Evolutionary conservation across 2,888 invertebrate species (phyloP).

Genomic region (Aquatica leii): DNA sequence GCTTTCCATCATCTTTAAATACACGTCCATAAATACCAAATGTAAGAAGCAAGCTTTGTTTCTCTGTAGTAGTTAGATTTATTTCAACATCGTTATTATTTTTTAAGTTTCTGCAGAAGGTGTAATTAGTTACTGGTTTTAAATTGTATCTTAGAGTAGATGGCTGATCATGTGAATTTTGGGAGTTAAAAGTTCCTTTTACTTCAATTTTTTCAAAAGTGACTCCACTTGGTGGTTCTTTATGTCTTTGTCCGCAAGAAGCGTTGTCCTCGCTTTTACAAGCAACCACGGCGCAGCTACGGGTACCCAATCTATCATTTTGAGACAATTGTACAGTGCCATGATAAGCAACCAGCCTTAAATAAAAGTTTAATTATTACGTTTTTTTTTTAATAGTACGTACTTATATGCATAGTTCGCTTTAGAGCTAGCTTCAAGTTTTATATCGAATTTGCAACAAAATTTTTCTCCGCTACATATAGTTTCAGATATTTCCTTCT

Average conservation of each 20-base stretch:
- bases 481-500: slow-evolving; percentile 21
- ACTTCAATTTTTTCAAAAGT: slow-evolving; percentile 36
- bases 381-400: no score
- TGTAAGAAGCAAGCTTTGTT: slow-evolving; percentile 35
- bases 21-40: slow-evolving; percentile 45
- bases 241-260: slow-evolving; percentile 36
- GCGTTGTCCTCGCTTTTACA: slow-evolving; percentile 34
- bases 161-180: slow-evolving; percentile 38
- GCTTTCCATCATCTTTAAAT: slow-evolving; percentile 35
- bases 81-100: slow-evolving; percentile 24
- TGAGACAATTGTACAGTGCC: slow-evolving; percentile 34
- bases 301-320: slow-evolving; percentile 35
- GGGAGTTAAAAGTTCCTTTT: slow-evolving; percentile 25
- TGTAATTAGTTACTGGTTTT: slow-evolving; percentile 38
- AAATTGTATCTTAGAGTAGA: slow-evolving; percentile 40
- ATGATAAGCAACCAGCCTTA: slow-evolving; percentile 41
- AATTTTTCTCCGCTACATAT: slow-evolving; percentile 34
- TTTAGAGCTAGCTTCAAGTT: slow-evolving; percentile 3
- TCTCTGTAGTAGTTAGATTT: slow-evolving; percentile 29
- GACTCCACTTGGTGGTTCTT: slow-evolving; percentile 16
- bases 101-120: slow-evolving; percentile 34
- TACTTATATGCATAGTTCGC: slow-evolving; percentile 35
- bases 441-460: slow-evolving; percentile 35
- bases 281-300: slow-evolving; percentile 43
- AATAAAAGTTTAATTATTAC: slow-evolving; percentile 29